These are phyloP conservation scores for Centrocercus urophasianus DNA, from an alignment of 2,113 vertebrate species.

Conservation along the genomic window DNA sequence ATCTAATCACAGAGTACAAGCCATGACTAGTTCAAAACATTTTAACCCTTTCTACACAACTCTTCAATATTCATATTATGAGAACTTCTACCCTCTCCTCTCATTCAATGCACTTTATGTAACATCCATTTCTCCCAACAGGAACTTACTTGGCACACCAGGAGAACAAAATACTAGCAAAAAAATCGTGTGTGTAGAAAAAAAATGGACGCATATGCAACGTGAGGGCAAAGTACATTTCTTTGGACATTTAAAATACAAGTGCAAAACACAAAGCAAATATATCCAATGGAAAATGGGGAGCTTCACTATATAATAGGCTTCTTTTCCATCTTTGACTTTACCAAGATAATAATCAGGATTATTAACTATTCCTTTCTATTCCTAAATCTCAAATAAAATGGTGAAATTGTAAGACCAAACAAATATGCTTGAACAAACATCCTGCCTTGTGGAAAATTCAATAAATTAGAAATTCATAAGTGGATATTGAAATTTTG, in stretches of 20 bases:
- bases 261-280: background rate
- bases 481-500: background rate
- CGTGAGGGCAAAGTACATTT: background rate
- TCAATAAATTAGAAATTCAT: background rate
- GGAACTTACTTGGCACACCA: background rate
- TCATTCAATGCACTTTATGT: background rate
- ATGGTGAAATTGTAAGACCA: background rate
- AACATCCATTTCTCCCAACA: background rate
- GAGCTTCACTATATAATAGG: background rate
- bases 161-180: background rate
- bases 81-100: constrained; percentile 4
- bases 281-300: background rate
- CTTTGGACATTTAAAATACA: background rate
- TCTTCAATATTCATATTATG: background rate
- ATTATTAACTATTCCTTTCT: background rate
- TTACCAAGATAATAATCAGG: background rate
- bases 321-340: background rate
- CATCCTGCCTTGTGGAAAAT: background rate
- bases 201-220: background rate
- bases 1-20: constrained; percentile 71
- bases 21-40: constrained; percentile 21
- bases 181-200: background rate
- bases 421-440: background rate
- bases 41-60: constrained; percentile 52
- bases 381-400: background rate